Evolutionary conservation across 2,113 vertebrate genomes (phyloP).

Genomic region (Stictonetta naevosa): DNA sequence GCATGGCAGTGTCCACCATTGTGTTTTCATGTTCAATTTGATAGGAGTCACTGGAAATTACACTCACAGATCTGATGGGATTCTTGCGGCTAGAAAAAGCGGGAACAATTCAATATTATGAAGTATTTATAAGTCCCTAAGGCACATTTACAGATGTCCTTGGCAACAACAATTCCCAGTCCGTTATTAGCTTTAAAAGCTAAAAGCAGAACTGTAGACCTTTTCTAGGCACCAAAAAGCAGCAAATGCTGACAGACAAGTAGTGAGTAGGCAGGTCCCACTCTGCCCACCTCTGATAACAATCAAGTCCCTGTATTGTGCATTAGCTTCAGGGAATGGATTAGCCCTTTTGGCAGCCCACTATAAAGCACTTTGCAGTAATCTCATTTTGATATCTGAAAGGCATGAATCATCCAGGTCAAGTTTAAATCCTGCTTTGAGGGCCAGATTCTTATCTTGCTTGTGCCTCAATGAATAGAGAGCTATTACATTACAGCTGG

Average conservation of each 20-base stretch:
- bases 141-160: conserved; percentile 55
- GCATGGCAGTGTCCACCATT: not conserved
- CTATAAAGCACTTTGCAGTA: conserved; percentile 62
- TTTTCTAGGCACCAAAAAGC: conserved; percentile 51
- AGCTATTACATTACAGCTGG: not conserved
- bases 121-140: conserved; percentile 62
- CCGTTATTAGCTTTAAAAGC: conserved; percentile 70
- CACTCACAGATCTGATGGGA: not conserved
- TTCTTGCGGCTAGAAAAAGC: conserved; percentile 54
- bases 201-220: conserved; percentile 60
- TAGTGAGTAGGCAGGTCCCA: conserved; percentile 55
- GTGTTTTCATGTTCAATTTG: conserved; percentile 4
- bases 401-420: conserved; percentile 58
- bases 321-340: conserved; percentile 60
- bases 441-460: conserved; percentile 31
- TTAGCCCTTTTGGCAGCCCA: conserved; percentile 57
- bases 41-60: conserved; percentile 18
- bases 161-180: conserved; percentile 67
- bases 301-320: conserved; percentile 49
- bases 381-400: conserved; percentile 63
- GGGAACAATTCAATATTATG: conserved; percentile 56
- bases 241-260: conserved; percentile 63
- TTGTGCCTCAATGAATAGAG: not conserved
- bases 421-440: conserved; percentile 41
- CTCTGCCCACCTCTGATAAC: conserved; percentile 59